These are phyloP conservation scores for Clarias batrachus DNA, from an alignment of 2,113 vertebrate species.

Conservation along the genomic window DNA sequence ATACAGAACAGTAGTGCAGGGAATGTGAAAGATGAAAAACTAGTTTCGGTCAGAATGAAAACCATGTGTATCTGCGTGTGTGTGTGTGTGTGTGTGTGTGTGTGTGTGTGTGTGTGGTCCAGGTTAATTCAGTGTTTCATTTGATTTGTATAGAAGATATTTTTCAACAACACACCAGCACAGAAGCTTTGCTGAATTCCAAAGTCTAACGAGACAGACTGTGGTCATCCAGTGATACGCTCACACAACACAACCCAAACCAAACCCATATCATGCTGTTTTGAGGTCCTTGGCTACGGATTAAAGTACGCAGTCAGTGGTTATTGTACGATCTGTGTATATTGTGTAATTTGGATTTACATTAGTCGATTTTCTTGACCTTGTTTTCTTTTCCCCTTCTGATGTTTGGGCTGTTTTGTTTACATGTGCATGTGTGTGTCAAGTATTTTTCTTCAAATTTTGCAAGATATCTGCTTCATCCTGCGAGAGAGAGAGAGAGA, in stretches of 20 bases:
- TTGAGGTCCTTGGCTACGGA: constrained; percentile 4
- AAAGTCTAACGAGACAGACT: background rate
- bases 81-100: constrained; percentile 37
- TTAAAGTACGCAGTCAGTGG: constrained; percentile 15
- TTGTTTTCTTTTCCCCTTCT: background rate
- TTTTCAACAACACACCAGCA: background rate
- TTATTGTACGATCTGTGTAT: constrained; percentile 27
- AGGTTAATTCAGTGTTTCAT: constrained; percentile 12
- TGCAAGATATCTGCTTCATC: background rate
- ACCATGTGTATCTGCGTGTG: background rate
- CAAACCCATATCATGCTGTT: constrained; percentile 6
- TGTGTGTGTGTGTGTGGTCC: constrained; percentile 40
- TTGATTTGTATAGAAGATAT: constrained; percentile 1
- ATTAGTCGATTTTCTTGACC: background rate
- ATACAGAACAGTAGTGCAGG: background rate
- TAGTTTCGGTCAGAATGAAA: background rate
- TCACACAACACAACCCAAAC: constrained; percentile 5
- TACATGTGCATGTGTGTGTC: background rate
- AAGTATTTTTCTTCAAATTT: background rate
- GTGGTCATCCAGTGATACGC: constrained; percentile 9
- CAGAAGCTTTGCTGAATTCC: background rate
- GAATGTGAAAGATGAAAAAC: background rate
- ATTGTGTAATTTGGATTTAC: constrained; percentile 9
- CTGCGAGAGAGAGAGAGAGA: background rate
- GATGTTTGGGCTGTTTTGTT: background rate